Percentiles rank a stretch among this genome's conserved stretches.
Conservation (phyloP, 2,113 vertebrate species). For the Cyanoramphus novaezelandiae region DNA sequence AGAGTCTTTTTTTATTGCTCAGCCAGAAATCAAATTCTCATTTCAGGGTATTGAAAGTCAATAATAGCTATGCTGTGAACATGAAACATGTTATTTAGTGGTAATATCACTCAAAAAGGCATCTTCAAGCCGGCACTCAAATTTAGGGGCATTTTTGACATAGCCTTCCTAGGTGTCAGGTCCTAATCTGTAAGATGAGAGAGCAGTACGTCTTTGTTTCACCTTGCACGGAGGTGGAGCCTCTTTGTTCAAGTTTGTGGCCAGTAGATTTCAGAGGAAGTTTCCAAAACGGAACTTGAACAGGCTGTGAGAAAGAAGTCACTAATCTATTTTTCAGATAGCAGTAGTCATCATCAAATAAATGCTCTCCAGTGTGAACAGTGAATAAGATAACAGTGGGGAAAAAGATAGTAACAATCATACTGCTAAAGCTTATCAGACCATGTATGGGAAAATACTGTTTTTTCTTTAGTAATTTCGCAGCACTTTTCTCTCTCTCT, state of each 20-base stretch:
- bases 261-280: neutral
- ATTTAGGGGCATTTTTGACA: neutral
- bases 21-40: neutral
- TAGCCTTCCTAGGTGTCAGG: neutral
- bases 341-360: neutral
- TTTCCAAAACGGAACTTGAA: neutral
- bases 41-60: neutral
- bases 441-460: neutral
- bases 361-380: neutral
- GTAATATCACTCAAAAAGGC: neutral
- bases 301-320: neutral
- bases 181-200: neutral
- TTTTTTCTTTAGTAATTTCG: neutral
- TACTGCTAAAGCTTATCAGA: neutral
- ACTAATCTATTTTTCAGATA: neutral
- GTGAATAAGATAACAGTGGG: neutral
- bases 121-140: neutral
- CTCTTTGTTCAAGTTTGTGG: neutral
- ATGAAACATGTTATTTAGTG: neutral
- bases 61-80: neutral
- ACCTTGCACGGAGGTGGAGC: neutral
- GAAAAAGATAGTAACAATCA: fast-evolving
- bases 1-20: neutral
- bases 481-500: neutral
- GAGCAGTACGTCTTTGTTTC: neutral